phyloP scores from a whole-genome alignment of 2,888 invertebrate genomes.

The Ditula angustiorana region DNA sequence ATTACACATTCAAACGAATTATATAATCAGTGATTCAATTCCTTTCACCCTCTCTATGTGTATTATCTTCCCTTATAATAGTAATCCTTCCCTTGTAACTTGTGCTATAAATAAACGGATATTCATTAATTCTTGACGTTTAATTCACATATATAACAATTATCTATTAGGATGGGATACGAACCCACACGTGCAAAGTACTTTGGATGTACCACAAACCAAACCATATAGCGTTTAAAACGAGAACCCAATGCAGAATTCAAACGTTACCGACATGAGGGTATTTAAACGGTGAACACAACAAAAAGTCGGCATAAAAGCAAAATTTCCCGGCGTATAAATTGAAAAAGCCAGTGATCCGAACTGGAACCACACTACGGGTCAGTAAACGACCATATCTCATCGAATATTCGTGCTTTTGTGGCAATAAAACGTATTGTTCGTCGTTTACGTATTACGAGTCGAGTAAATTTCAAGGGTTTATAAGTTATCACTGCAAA shows the following conservation, averaged over 20 bases:
- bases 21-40: too few species aligned
- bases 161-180: too few species aligned
- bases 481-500: too few species aligned
- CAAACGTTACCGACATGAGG: constrained; percentile 17
- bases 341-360: constrained; percentile 41
- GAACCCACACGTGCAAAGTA: too few species aligned
- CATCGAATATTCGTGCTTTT: constrained; percentile 26
- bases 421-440: constrained; percentile 8
- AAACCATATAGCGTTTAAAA: background rate
- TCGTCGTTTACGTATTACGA: background rate
- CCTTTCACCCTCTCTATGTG: too few species aligned
- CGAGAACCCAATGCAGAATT: constrained; percentile 9
- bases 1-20: too few species aligned
- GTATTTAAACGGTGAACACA: constrained; percentile 31
- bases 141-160: too few species aligned
- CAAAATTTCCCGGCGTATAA: constrained; percentile 33
- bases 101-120: too few species aligned
- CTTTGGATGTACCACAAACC: too few species aligned
- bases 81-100: too few species aligned
- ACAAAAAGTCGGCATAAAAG: constrained; percentile 26
- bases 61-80: too few species aligned
- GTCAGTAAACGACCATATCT: constrained; percentile 34
- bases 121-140: too few species aligned
- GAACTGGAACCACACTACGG: constrained; percentile 27
- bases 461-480: background rate